A percentile compares a stretch with the other conserved stretches of the same genome.
These are phyloP conservation scores for Virgularia gustaviana DNA, from an alignment of 92 coral and sea anemone species.

Conservation along the genomic window DNA sequence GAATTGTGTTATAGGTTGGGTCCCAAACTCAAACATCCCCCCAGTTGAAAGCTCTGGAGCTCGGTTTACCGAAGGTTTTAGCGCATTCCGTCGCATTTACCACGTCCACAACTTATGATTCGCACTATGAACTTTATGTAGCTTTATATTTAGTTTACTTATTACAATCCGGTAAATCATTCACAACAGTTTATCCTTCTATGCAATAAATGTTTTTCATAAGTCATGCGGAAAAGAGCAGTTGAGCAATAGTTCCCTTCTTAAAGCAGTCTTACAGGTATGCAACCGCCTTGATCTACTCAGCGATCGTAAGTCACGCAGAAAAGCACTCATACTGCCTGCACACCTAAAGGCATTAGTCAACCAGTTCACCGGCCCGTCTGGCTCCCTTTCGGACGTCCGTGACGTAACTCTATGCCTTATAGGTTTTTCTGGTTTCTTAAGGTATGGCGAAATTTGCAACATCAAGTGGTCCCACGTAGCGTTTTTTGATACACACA, in stretches of 20 bases:
- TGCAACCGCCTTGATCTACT: background rate
- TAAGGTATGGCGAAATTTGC: too few species aligned
- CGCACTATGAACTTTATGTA: background rate
- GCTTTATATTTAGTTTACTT: background rate
- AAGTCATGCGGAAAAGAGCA: too few species aligned
- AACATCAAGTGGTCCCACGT: too few species aligned
- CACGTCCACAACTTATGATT: background rate
- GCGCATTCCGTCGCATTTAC: too few species aligned
- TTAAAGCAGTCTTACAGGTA: too few species aligned
- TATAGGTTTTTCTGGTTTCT: background rate
- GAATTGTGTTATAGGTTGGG: too few species aligned
- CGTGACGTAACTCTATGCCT: background rate
- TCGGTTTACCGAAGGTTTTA: too few species aligned
- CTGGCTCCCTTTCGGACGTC: background rate
- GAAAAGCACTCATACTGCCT: background rate
- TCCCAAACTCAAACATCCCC: too few species aligned
- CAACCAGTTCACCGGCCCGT: background rate
- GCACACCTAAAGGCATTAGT: background rate
- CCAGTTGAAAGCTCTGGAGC: too few species aligned
- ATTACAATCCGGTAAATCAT: background rate
- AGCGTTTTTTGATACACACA: too few species aligned
- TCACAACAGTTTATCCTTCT: too few species aligned
- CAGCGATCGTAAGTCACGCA: background rate
- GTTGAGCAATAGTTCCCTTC: too few species aligned
- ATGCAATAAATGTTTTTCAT: background rate